phyloP scores from a whole-genome alignment of 2,113 vertebrate genomes.

The Hypomesus transpacificus region DNA sequence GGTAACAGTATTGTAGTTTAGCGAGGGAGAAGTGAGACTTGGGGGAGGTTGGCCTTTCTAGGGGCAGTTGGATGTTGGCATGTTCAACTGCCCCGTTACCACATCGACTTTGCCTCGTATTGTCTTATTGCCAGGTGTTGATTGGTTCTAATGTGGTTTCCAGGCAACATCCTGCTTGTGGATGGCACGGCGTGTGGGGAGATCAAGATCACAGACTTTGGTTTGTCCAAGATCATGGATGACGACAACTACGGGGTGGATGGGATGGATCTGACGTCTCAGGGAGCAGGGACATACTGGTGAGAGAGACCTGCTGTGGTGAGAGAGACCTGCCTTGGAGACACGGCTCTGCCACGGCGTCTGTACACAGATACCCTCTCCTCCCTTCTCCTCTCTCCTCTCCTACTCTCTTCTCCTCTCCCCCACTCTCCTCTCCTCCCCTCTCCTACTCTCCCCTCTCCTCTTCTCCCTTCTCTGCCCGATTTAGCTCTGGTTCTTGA shows the following conservation, averaged over 20 bases:
- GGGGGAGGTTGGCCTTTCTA: no score
- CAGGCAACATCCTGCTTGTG: slow-evolving; percentile 97
- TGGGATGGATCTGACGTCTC: slow-evolving; percentile 98
- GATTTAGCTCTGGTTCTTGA: no score
- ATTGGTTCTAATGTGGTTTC: slow-evolving; percentile 15
- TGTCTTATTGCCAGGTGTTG: neutral
- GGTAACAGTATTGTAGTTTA: no score
- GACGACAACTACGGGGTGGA: slow-evolving; percentile 98
- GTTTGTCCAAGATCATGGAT: slow-evolving; percentile 99
- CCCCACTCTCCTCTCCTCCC: no score
- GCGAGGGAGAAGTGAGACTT: no score
- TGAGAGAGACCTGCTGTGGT: no score
- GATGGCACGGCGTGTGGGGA: slow-evolving; percentile 98
- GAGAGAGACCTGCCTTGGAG: neutral
- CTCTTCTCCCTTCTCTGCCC: no score
- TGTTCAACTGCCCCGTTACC: no score
- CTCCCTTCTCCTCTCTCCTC: neutral
- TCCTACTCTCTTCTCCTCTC: neutral
- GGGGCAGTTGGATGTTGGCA: no score
- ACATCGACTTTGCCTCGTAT: no score
- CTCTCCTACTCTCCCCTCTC: no score
- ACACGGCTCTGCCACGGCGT: neutral
- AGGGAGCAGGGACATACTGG: slow-evolving; percentile 98
- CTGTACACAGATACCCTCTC: neutral
- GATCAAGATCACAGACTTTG: slow-evolving; percentile 99